Conservation (phyloP, 1,140 invertebrate genomes). For the Tetragonula clypearis region DNA sequence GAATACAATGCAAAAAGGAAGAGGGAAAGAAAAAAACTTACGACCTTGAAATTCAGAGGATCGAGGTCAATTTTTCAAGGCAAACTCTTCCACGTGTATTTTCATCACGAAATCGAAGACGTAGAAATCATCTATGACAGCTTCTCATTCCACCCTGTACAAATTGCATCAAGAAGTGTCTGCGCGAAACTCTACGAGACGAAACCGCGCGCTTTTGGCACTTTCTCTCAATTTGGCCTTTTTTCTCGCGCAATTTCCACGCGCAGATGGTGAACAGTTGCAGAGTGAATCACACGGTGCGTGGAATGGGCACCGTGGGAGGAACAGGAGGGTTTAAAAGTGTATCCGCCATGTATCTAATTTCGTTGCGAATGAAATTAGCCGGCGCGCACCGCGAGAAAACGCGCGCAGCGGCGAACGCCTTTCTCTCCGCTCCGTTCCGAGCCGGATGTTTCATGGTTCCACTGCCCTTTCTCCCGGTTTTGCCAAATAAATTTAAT, state of each 20-base stretch:
- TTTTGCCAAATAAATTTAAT: slow-evolving; percentile 40
- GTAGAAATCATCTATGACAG: too few species aligned
- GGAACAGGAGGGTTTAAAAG: background rate
- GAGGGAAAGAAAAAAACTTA: too few species aligned
- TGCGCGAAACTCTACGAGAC: too few species aligned
- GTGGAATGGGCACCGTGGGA: background rate
- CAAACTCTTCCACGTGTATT: too few species aligned
- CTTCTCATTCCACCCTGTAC: too few species aligned
- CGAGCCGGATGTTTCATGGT: background rate
- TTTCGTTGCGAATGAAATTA: slow-evolving; percentile 34
- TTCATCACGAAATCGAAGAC: too few species aligned
- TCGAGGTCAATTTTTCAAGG: too few species aligned
- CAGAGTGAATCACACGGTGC: background rate
- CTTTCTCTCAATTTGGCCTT: too few species aligned
- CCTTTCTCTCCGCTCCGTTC: background rate
- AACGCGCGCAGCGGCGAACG: slow-evolving; percentile 31
- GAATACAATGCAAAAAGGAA: too few species aligned
- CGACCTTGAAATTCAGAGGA: too few species aligned
- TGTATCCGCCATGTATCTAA: slow-evolving; percentile 31
- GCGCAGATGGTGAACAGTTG: background rate
- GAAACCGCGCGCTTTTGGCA: too few species aligned
- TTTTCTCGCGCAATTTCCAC: background rate
- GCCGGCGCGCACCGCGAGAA: background rate
- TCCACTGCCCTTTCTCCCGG: background rate
- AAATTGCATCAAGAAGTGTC: too few species aligned